Evolutionary conservation across 2,113 vertebrate genomes (phyloP).

Genomic region (Barbus barbus): DNA sequence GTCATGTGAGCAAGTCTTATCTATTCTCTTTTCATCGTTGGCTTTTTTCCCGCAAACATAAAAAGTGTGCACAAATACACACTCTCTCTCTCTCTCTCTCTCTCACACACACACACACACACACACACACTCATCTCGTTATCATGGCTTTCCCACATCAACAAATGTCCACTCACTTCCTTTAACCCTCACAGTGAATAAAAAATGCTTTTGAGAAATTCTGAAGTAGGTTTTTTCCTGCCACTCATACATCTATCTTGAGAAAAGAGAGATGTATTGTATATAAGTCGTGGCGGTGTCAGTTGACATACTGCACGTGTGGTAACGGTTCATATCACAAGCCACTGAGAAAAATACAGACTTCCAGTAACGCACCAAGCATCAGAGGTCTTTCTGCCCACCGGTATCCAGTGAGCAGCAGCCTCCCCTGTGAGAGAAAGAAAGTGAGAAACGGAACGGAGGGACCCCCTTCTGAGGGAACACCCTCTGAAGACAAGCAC

Average conservation of each 20-base stretch:
- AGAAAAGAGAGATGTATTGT: background rate
- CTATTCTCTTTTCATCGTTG: slow-evolving; percentile 29
- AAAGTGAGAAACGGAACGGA: background rate
- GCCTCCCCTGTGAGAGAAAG: slow-evolving; percentile 54
- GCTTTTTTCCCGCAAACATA: slow-evolving; percentile 9
- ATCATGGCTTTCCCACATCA: slow-evolving; percentile 40
- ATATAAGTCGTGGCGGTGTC: background rate
- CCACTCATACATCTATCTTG: background rate
- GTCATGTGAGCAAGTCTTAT: slow-evolving; percentile 49
- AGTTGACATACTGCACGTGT: slow-evolving; percentile 59
- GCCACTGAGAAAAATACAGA: slow-evolving; percentile 70
- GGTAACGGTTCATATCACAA: slow-evolving; percentile 64
- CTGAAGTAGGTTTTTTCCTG: background rate
- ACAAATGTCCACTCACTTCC: slow-evolving; percentile 7
- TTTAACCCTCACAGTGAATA: background rate
- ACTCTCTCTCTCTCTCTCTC: background rate
- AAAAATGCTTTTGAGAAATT: background rate
- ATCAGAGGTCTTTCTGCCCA: slow-evolving; percentile 17
- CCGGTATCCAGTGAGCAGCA: slow-evolving; percentile 23
- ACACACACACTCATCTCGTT: slow-evolving; percentile 17
- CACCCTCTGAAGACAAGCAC: slow-evolving; percentile 1
- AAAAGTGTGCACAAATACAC: background rate
- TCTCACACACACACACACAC: no score
- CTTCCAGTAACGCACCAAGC: slow-evolving; percentile 58
- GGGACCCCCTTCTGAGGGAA: slow-evolving; percentile 34